Evolutionary conservation across 2,113 vertebrate species (phyloP), one percentile per base, ranked within the genome.

Genomic region (Sinosuthora webbiana): DNA sequence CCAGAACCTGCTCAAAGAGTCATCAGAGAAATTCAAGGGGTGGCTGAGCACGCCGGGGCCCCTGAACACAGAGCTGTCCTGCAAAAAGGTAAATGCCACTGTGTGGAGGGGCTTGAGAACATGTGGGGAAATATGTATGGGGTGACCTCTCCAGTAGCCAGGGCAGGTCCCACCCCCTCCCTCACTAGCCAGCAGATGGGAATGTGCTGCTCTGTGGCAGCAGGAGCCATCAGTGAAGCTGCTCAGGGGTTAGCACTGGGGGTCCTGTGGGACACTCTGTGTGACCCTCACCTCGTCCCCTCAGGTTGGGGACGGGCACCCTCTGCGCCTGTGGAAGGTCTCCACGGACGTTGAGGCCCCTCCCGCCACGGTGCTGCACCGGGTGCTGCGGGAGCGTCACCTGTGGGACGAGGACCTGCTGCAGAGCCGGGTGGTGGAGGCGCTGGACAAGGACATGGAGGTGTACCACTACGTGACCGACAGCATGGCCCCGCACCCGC

Each of bases 381-480:
- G 98, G 28, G 95, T 99, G 39, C 98, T 99, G 27, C 94, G 98
- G 70, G 99, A 99, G 49, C 97, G 98, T 42, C 98, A 98, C 95
- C 97, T 99, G 57, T 99, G 98, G 99, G 99, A 99, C 0, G 98
- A 99, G 62, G 98, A 99, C 84, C 88, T 99, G n/a, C 97, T 99
- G 81, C 97, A 98, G 91, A 98, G 98, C 78, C 97, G 96, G 15
- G 98, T 99, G 89, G 89, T 99, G 16, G 98, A 99, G 82, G 97
- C 97, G 23, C 94, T 99, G 92, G 98, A 97, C 93, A 97, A 98
- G 45, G 97, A 98, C 88, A 98, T 98, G 3, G 98, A 99, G 73
- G 94, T 99, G 49, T 99, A 98, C 64, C 98, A 99, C 95, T 99
- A 98, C 2, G 97, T 99, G 49, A 98, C 96, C 0, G 98, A 99